Evolutionary conservation across 1,140 invertebrate species (phyloP), one percentile per base, ranked within the genome.

Genomic region (Drosophila arawakana): DNA sequence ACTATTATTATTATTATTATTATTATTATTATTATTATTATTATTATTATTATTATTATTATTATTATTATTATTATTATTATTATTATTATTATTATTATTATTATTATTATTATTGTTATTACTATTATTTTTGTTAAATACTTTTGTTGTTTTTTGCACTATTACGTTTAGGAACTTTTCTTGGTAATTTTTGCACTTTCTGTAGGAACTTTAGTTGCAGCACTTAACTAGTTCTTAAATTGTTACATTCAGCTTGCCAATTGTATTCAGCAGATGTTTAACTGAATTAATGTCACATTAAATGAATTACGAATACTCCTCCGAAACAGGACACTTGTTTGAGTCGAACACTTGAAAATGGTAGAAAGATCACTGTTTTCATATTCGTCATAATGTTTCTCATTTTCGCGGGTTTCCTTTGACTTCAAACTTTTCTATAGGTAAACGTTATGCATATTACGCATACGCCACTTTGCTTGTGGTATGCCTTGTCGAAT

Each of bases 191-290:
- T 47, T 46, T 80, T 71, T 75, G 71, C 74, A 65, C 61, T 66
- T 73, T 73, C 1, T 25, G 47, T 30, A 86, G 82, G 83, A 86
- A 82, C 82, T 86, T 70, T 75, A n/a, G 46, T 50, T 80, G 35
- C 35, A 52, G 49, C 18, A 41, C 34, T 8, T 25, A 9, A 5
- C 7, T 11, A 41, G n/a, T 52, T 9, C 18, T 37, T 68, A 49
- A 43, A 68, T 65, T n/a, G 13, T 15, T n/a, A 10, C 30, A 13
- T 47, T 52, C 47, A 9, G 25, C 25, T 2, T 30, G 2, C 6
- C 35, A 2, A 5, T 30, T 0, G 3, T 21, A 18, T 49, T 63
- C 57, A 13, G 35, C 49, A 54, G 37, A 9, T 39, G 8, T 68
- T 49, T 39, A 25, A 61, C 41, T 47, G 11, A 50, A 39, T 59